Percentiles rank a stretch among this genome's conserved stretches.
These are phyloP conservation scores for Noctua comes DNA, from an alignment of 2,888 invertebrate species.

Conservation along the genomic window DNA sequence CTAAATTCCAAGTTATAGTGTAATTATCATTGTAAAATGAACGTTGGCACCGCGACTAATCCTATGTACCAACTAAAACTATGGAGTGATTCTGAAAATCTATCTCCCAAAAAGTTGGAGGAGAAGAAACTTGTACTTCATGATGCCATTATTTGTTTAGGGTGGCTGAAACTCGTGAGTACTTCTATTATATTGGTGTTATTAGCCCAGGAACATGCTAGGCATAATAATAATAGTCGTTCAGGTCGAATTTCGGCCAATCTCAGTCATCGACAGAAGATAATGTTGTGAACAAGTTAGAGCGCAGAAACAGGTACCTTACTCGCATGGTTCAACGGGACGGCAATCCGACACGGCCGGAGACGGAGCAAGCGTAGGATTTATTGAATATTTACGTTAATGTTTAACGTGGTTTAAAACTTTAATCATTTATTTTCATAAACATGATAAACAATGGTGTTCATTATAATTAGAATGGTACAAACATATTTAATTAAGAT, in stretches of 20 bases:
- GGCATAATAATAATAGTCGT: background rate
- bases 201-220: background rate
- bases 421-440: background rate
- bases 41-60: conserved; percentile 1
- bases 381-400: background rate
- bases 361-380: background rate
- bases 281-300: background rate
- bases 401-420: background rate
- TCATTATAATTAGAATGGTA: background rate
- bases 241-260: background rate
- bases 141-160: conserved; percentile 77
- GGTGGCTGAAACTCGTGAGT: conserved; percentile 79
- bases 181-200: conserved; percentile 13
- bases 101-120: conserved; percentile 62
- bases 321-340: background rate
- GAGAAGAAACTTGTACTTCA: conserved; percentile 70
- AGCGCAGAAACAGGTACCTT: background rate
- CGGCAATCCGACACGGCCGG: background rate
- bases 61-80: conserved; percentile 53
- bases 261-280: background rate
- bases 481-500: background rate
- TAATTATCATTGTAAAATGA: conserved; percentile 13
- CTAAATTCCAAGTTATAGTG: conserved; percentile 41
- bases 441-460: background rate
- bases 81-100: conserved; percentile 58